Conservation (phyloP, 2,797 vertebrate species). For the Enteromius radiatus region DNA sequence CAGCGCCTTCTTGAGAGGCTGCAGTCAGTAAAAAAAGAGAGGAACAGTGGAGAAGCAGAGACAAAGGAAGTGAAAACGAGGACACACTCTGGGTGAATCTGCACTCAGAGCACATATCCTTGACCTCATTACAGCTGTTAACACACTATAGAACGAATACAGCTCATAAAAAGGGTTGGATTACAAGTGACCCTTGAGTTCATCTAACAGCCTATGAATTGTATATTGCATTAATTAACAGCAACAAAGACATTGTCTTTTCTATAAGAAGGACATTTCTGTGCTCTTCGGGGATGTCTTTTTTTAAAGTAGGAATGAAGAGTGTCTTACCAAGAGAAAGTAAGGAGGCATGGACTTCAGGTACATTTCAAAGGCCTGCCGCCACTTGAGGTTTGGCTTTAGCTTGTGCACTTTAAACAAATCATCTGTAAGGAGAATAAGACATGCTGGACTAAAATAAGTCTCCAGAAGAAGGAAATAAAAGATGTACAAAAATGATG, state of each 20-base stretch:
- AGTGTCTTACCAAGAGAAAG: constrained; percentile 89
- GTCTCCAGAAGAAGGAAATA: not conserved
- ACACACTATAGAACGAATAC: constrained; percentile 14
- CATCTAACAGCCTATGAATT: not conserved
- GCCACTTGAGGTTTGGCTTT: constrained; percentile 98
- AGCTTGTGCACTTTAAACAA: constrained; percentile 99
- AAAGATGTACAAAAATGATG: not conserved
- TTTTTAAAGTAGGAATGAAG: not conserved
- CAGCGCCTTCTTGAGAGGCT: constrained; percentile 98
- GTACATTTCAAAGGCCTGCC: constrained; percentile 96
- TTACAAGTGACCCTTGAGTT: constrained; percentile 23
- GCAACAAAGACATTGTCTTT: not conserved
- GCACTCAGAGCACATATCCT: constrained; percentile 36
- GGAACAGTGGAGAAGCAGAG: constrained; percentile 3
- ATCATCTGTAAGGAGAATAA: constrained; percentile 83
- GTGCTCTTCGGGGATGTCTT: not conserved
- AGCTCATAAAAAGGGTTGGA: constrained; percentile 19
- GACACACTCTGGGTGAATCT: constrained; percentile 42
- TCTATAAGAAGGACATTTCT: not conserved
- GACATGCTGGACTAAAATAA: not conserved
- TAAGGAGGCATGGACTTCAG: constrained; percentile 98
- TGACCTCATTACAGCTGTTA: constrained; percentile 46
- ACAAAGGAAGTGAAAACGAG: constrained; percentile 39
- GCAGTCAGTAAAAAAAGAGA: constrained; percentile 62
- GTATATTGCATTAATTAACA: not conserved